Base-by-base conservation (phyloP, 2,113 vertebrate species). In the Crotalus helleri region DNA sequence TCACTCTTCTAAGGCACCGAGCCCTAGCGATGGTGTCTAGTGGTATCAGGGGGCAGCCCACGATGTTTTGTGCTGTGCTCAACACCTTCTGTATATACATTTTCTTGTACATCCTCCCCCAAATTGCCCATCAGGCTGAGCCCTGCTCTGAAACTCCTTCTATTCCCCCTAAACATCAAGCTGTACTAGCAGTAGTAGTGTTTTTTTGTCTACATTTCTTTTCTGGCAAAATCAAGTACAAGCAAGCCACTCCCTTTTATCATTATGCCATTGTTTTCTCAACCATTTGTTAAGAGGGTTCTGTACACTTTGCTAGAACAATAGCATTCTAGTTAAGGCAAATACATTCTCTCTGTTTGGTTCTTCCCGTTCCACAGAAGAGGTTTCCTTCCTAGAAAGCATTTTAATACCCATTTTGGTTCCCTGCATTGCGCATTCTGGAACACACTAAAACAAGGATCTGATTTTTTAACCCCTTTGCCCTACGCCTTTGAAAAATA, bases 261-360 rank as follows among this genome's bases (percentile, higher is more conserved):
- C 95, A 95, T 96, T 95, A 94, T 85, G 58, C 92, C 91, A 85
- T 93, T 87, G 89, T 95, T 97, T 96, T 96, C 89, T 90, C 93
- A 93, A 89, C 46, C 92, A 92, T 93, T 95, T 95, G 93, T 91
- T 0, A 0, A 54, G 85, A 87, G 91, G 96, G 95, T 96, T 96
- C 94, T 92, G 92, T 92, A 92, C 91, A 95, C 92, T 95, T 94
- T 96, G 54, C 91, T 95, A 90, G 55, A 91, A 81, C 97, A 95
- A 69, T 94, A 54, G 91, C 93, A 93, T 94, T 94, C 90, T 87
- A 93, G 81, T 88, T 89, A 93, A 93, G 64, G 93, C 64, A 74
- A 96, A 85, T 8, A 53, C 92, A 94, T 96, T 93, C 89, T 87
- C 49, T 87, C 26, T 87, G 26, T 17, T n/a, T 53, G 86, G 15